Conservation (phyloP, 2,888 invertebrate species). For the Strigamia maritima region DNA sequence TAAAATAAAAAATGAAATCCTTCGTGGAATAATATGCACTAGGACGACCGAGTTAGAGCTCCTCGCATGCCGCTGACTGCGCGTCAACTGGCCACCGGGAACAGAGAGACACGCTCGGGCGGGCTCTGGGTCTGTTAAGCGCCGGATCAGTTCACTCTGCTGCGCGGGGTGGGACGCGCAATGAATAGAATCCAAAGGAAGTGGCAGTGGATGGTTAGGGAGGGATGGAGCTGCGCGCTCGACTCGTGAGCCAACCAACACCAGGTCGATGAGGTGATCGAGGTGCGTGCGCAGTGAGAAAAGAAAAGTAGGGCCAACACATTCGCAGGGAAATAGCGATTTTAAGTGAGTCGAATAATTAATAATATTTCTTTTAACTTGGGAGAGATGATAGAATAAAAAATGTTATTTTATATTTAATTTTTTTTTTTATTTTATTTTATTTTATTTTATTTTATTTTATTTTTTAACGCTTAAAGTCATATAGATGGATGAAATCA, state of each 20-base stretch:
- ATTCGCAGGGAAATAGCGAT: not conserved
- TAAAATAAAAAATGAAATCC: not conserved
- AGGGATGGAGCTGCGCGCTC: not conserved
- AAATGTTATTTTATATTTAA: too few species aligned
- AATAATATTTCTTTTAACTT: too few species aligned
- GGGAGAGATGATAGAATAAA: too few species aligned
- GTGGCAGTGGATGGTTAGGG: not conserved
- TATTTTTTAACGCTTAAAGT: too few species aligned
- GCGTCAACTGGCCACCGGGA: constrained; percentile 6
- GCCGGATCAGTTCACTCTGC: not conserved
- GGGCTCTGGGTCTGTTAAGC: constrained; percentile 12
- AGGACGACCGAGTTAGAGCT: not conserved
- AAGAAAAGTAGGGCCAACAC: not conserved
- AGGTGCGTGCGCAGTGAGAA: constrained; percentile 7
- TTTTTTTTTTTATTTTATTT: too few species aligned
- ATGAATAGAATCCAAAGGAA: not conserved
- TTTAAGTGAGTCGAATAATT: not conserved
- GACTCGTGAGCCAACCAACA: not conserved
- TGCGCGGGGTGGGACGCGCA: not conserved
- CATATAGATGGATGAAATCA: too few species aligned
- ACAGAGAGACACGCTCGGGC: not conserved
- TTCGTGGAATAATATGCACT: not conserved
- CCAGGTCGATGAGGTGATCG: not conserved
- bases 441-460: too few species aligned
- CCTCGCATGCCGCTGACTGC: constrained; percentile 25